Conservation (phyloP, 1,140 invertebrate genomes). For the Linepithema humile region DNA sequence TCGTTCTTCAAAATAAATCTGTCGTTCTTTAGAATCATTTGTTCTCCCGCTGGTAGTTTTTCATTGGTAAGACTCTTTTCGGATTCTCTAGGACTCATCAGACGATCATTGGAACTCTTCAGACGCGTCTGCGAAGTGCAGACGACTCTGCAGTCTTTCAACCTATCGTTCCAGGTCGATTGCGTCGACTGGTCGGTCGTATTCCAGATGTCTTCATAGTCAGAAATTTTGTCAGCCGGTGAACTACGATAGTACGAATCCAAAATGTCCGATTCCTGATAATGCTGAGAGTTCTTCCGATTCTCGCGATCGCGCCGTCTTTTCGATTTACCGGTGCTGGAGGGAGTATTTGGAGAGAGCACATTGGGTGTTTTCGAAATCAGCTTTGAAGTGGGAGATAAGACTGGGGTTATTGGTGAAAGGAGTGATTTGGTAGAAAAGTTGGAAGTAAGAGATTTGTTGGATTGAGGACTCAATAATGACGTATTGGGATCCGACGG, state of each 20-base stretch:
- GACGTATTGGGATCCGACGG: constrained; percentile 79
- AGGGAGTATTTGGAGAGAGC: constrained; percentile 81
- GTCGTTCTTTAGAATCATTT: constrained; percentile 71
- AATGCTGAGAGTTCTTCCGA: constrained; percentile 86
- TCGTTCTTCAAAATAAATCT: constrained; percentile 83
- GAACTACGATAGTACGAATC: constrained; percentile 95
- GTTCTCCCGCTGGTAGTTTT: constrained; percentile 57
- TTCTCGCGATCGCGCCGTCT: constrained; percentile 81
- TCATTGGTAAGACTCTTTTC: constrained; percentile 73
- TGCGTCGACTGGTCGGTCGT: constrained; percentile 82
- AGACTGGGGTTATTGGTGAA: constrained; percentile 74
- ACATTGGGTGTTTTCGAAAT: constrained; percentile 76
- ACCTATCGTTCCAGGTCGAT: constrained; percentile 85
- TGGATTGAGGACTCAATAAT: constrained; percentile 79
- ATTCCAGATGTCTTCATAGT: constrained; percentile 98
- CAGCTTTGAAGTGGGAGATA: constrained; percentile 78
- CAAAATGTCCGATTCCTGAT: constrained; percentile 93
- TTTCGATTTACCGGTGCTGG: constrained; percentile 80
- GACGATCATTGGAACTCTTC: constrained; percentile 72
- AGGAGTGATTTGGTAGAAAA: constrained; percentile 77
- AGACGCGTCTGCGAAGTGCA: constrained; percentile 62
- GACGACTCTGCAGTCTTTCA: constrained; percentile 38
- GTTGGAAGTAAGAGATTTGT: constrained; percentile 79
- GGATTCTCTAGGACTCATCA: constrained; percentile 64
- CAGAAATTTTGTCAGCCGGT: constrained; percentile 95